Evolutionary conservation across 2,113 vertebrate genomes (phyloP), one percentile per base, ranked within the genome.

Genomic region (Gymnogyps californianus): DNA sequence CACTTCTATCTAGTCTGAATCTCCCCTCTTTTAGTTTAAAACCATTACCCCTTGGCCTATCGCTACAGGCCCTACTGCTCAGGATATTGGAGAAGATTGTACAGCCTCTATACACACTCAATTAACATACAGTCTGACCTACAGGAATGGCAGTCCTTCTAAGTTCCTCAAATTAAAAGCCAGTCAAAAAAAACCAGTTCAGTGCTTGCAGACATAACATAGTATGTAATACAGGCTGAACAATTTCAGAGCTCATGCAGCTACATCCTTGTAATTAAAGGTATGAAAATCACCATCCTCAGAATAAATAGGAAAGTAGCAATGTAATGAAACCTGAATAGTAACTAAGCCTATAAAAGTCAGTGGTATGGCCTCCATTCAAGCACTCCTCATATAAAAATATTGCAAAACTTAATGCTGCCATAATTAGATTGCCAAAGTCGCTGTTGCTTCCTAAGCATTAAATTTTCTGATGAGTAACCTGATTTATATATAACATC

Each of bases 131-230:
- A 81, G 32, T 7, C n/a, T 51, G 19, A 61, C 20, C 79, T 65
- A 32, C 11, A 66, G 10, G 24, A 74, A 64, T 11, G 22, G 10
- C 31, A 54, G 52, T 26, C 59, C 40, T 93, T 57, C 19, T 28
- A 82, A 61, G 22, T 7, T 47, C 38, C n/a, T 44, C 16, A 80
- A 36, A 85, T 13, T 34, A 76, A 58, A 67, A 66, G 10, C 13
- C 25, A 52, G 16, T n/a, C 3, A 47, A 92, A 85, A 49, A 3
- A 34, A 18, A 22, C 2, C 3, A 88, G 13, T 32, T 78, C 42
- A 52, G 9, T 1, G 2, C 32, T 62, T 67, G 40, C n/a, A 89
- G n/a, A 34, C 8, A 5, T 36, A 66, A 64, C 0, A 1, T 4
- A 36, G 26, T 18, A 21, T 2, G 21, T 32, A 57, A 72, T 4